A percentile compares a stretch with the other conserved stretches of the same genome.
Evolutionary conservation across 2,113 vertebrate species (phyloP).

Genomic region (Lutjanus erythropterus): DNA sequence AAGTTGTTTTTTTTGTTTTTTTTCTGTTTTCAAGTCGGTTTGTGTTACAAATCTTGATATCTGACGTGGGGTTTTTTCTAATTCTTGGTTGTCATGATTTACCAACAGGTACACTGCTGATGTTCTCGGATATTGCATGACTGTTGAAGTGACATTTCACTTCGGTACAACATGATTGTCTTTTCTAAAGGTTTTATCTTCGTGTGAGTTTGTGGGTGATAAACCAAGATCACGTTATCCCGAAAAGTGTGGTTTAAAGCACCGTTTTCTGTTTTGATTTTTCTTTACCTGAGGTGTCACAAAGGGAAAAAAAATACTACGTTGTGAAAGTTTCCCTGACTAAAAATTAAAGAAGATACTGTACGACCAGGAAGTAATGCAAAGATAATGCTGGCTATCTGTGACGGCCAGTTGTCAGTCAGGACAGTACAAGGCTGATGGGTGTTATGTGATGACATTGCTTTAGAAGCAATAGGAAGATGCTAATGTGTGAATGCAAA

Average conservation of each 20-base stretch:
- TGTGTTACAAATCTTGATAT: neutral
- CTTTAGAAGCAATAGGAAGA: constrained; percentile 32
- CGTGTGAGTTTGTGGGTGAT: constrained; percentile 12
- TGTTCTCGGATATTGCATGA: constrained; percentile 25
- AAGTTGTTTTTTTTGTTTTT: constrained; percentile 23
- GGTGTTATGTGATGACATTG: constrained; percentile 20
- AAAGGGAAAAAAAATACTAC: constrained; percentile 24
- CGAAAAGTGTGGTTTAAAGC: constrained; percentile 5
- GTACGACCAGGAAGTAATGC: constrained; percentile 24
- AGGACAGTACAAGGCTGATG: neutral
- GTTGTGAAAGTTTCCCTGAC: constrained; percentile 9
- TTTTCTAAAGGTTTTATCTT: neutral
- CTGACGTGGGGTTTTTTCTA: neutral
- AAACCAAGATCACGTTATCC: neutral
- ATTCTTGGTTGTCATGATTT: neutral
- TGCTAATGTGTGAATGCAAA: constrained; percentile 43
- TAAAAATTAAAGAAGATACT: neutral
- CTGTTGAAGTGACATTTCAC: constrained; percentile 30
- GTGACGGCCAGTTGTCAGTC: constrained; percentile 28
- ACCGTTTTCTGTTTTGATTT: constrained; percentile 10
- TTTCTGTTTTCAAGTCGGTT: neutral
- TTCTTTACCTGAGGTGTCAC: constrained; percentile 5
- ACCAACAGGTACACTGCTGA: constrained; percentile 11
- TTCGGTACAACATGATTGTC: constrained; percentile 48
- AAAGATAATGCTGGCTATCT: constrained; percentile 8